phyloP scores from a whole-genome alignment of 2,797 vertebrate genomes.

The Halcyon chelicuti region DNA sequence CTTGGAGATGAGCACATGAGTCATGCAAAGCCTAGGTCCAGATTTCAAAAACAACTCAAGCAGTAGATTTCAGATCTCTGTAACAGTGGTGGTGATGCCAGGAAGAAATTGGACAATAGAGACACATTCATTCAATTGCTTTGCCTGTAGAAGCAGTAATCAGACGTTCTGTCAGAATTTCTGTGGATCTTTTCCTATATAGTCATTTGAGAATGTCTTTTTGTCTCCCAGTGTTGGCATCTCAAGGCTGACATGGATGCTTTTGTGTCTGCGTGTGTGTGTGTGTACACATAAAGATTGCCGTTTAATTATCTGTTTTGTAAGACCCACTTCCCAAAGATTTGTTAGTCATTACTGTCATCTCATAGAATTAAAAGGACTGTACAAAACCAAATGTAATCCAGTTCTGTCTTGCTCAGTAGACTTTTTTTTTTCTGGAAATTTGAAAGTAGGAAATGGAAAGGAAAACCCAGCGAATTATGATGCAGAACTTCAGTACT shows the following conservation, averaged over 20 bases:
- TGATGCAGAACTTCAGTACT: not conserved
- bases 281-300: not conserved
- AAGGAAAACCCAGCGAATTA: not conserved
- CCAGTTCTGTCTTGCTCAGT: not conserved
- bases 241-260: not conserved
- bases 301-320: not conserved
- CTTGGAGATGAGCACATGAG: conserved; percentile 37
- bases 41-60: conserved; percentile 50
- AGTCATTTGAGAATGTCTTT: not conserved
- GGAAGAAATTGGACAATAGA: not conserved
- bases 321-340: not conserved
- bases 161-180: conserved; percentile 25
- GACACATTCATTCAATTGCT: not conserved
- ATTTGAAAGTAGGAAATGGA: not conserved
- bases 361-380: not conserved
- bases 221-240: not conserved
- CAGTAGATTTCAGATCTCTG: not conserved
- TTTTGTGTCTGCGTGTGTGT: not conserved
- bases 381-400: not conserved
- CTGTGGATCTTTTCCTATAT: not conserved
- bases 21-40: not conserved
- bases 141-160: not conserved
- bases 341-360: not conserved
- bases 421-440: not conserved
- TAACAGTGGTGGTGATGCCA: not conserved